Evolutionary conservation across 2,113 vertebrate species (phyloP).

Genomic region (Mionectes macconnelli): DNA sequence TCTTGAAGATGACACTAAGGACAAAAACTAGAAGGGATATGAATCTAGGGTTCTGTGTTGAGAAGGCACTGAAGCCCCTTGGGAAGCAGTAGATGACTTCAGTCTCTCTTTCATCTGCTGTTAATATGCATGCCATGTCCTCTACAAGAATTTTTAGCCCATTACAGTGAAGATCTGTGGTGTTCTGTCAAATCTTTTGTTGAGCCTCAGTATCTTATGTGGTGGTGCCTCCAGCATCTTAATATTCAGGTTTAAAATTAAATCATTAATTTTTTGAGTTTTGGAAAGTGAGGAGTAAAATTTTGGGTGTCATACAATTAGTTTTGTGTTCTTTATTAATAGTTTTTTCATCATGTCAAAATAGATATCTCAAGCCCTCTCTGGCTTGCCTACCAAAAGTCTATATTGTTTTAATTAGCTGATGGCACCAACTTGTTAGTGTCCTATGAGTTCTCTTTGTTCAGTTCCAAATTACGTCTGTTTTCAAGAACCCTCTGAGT

Average conservation of each 20-base stretch:
- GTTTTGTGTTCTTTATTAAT: not conserved
- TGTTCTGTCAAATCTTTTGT: not conserved
- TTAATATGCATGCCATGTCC: not conserved
- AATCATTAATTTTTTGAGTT: not conserved
- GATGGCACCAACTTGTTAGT: not conserved
- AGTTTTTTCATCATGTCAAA: not conserved
- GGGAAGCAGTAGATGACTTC: conserved; percentile 31
- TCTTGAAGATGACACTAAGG: not conserved
- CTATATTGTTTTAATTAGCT: not conserved
- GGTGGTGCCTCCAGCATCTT: not conserved
- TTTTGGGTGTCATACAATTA: not conserved
- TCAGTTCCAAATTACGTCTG: not conserved
- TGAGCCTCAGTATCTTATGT: not conserved
- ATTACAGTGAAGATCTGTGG: not conserved
- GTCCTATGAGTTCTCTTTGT: not conserved
- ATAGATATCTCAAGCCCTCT: not conserved
- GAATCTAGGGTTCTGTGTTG: not conserved
- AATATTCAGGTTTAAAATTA: not conserved
- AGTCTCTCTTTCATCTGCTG: conserved; percentile 40
- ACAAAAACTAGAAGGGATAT: not conserved
- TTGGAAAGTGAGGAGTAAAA: not conserved
- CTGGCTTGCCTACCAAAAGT: not conserved
- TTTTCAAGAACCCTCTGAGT: not conserved
- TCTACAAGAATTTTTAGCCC: not conserved
- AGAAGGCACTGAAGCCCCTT: not conserved